A percentile compares a stretch with the other conserved stretches of the same genome.
Conservation (phyloP, 2,888 invertebrate genomes). For the Syritta pipiens region DNA sequence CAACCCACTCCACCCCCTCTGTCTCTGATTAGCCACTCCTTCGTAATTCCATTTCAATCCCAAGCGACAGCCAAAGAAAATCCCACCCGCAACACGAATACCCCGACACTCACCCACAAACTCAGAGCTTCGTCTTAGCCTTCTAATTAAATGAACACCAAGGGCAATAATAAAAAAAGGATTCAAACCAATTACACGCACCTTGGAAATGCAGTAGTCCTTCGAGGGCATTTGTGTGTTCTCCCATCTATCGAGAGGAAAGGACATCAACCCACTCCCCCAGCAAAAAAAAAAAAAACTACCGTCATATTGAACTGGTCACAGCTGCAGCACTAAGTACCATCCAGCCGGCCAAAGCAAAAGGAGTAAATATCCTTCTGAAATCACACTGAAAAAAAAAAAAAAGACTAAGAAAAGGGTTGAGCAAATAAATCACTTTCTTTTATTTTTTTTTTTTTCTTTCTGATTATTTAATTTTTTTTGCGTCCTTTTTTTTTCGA, state of each 20-base stretch:
- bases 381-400: too few species aligned
- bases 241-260: slow-evolving; percentile 58
- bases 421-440: slow-evolving; percentile 77
- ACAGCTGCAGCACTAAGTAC: slow-evolving; percentile 67
- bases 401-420: slow-evolving; percentile 71
- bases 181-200: slow-evolving; percentile 60
- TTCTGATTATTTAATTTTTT: slow-evolving; percentile 46
- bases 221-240: slow-evolving; percentile 27
- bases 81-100: too few species aligned
- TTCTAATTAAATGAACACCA: slow-evolving; percentile 53
- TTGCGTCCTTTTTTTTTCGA: slow-evolving; percentile 26
- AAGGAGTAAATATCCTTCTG: slow-evolving; percentile 61
- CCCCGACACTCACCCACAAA: too few species aligned
- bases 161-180: slow-evolving; percentile 42
- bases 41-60: too few species aligned
- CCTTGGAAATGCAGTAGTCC: slow-evolving; percentile 45
- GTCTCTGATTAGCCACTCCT: too few species aligned
- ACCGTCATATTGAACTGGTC: slow-evolving; percentile 69
- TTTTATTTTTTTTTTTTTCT: slow-evolving; percentile 69
- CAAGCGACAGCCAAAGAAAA: too few species aligned
- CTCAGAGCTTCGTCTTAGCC: slow-evolving; percentile 4
- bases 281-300: neutral
- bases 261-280: too few species aligned
- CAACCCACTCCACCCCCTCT: too few species aligned
- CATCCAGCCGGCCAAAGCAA: slow-evolving; percentile 47